Evolutionary conservation across 23 tunicate species (phyloP), one percentile per base, ranked within the genome.

Genomic region (Styela clava): DNA sequence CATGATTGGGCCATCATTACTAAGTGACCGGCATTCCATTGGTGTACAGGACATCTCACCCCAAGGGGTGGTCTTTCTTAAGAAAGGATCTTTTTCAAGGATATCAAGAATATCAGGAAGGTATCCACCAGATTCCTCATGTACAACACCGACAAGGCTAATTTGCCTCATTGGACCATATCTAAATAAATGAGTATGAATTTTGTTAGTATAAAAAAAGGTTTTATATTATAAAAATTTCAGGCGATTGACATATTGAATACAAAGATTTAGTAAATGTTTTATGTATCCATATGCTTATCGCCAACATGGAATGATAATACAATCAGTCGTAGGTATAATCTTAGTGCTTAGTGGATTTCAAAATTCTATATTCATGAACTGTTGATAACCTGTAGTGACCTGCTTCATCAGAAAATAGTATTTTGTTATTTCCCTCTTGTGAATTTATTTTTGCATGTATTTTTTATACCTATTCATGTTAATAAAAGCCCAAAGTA

Each of bases 141-240:
- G 88, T 0, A 86, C 91, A 2, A 89, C 87, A 20, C 99, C 99
- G 71, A 87, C 95, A 33, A 95, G 83, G 35, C 91, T 88, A 68
- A 95, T 95, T 74, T 89, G 91, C 21, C 99, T 35, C 99, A 95
- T 95, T 0, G 99, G 88, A 2, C 99, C 95, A 83, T 82, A 85
- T 61, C 99, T 89, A n/a, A 79, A 84, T 1, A 72, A 65, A 83
- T 28, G 35, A 26, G 16, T 9, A 65, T 19, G 64, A 61, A 19
- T 61, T 61, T 21, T 19, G 21, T 19, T 61, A 21, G 20, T 19
- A 21, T 21, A 19, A 61, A 61, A 21, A 61, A 61, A 19, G 19
- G 64, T 61, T 61, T 61, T n/a, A n/a, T n/a, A n/a, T n/a, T n/a
- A n/a, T n/a, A n/a, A n/a, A n/a, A n/a, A n/a, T n/a, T n/a, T n/a